Base-by-base conservation (phyloP, 2,888 invertebrate species). In the Chirona hameri region DNA sequence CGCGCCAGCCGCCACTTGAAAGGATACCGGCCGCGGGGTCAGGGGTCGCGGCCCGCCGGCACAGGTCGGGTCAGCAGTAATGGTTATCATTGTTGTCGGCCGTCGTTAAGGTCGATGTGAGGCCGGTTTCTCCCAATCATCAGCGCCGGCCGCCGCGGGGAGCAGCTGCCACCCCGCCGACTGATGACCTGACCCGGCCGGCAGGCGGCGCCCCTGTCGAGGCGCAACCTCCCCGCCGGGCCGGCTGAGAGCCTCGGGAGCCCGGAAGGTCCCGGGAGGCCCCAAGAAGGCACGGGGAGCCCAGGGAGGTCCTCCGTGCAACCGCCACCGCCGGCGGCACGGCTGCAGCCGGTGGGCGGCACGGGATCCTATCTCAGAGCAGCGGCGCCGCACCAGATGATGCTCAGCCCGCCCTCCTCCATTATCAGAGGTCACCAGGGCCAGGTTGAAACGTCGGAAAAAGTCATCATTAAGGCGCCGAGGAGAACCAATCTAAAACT, bases 361-460 rank as follows among this genome's bases (percentile, higher is more conserved):
- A 31, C 29, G 7, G 72, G 72, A 15, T 18, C 14, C 72, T 31
- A 72, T 72, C 72, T 31, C 18, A 18, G 52, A 52, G 18, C 15
- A 18, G 15, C 10, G 29, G 18, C 15, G 0, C 31, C 27, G 72
- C 31, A 14, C 31, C 72, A 31, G 72, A 72, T 18, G 72, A 72
- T 31, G 72, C 72, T 52, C 72, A 31, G 76, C 9, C 39, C 76
- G 76, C 46, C 76, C 76, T 39, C 46, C 76, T 72, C 24, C 39
- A 76, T 76, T 76, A 76, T 76, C 76, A 76, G 46, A 76, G 76
- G 76, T 76, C 76, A 76, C 46, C 10, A 39, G 39, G 76, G 72
- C 72, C 29, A 72, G 72, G 72, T 72, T 72, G 72, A 72, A 72
- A 72, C 72, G 72, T 72, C 72, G 72, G 72, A 72, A 72, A 72